These are phyloP conservation scores for Rachycentron canadum DNA, from an alignment of 2,797 vertebrate species.

Conservation along the genomic window DNA sequence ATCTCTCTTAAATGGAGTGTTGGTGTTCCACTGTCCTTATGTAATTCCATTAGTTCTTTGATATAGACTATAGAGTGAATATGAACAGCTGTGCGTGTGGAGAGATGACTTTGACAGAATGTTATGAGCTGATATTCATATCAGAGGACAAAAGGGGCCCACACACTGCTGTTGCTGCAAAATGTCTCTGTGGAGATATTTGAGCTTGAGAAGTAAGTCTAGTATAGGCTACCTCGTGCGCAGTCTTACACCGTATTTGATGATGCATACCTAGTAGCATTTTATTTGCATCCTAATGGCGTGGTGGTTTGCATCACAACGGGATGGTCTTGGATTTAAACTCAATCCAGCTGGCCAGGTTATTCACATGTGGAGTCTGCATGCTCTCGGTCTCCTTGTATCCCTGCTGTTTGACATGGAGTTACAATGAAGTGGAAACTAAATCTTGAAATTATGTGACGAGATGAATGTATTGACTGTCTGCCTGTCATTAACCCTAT, in stretches of 20 bases:
- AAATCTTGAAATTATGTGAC: background rate
- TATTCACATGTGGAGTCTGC: background rate
- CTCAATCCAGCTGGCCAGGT: background rate
- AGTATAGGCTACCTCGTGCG: constrained; percentile 3
- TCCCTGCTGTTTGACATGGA: background rate
- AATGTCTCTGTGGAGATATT: constrained; percentile 36
- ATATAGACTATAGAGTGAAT: constrained; percentile 60
- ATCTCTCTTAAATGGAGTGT: constrained; percentile 56
- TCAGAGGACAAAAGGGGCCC: constrained; percentile 41
- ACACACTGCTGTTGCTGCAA: constrained; percentile 12
- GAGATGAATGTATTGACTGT: background rate
- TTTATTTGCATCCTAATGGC: constrained; percentile 5
- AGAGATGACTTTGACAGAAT: constrained; percentile 66
- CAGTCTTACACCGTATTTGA: constrained; percentile 3
- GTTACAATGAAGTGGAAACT: constrained; percentile 5
- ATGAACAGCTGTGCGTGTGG: constrained; percentile 46
- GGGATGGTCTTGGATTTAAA: constrained; percentile 2
- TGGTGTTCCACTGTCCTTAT: constrained; percentile 65
- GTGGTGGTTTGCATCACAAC: constrained; percentile 4
- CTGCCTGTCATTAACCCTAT: background rate
- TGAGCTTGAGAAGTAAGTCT: constrained; percentile 37
- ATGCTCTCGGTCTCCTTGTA: background rate
- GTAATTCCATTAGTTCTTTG: constrained; percentile 72
- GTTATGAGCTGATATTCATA: constrained; percentile 60
- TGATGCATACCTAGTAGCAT: constrained; percentile 9